phyloP scores from a whole-genome alignment of 1,140 invertebrate species.

The Drosophila funebris region DNA sequence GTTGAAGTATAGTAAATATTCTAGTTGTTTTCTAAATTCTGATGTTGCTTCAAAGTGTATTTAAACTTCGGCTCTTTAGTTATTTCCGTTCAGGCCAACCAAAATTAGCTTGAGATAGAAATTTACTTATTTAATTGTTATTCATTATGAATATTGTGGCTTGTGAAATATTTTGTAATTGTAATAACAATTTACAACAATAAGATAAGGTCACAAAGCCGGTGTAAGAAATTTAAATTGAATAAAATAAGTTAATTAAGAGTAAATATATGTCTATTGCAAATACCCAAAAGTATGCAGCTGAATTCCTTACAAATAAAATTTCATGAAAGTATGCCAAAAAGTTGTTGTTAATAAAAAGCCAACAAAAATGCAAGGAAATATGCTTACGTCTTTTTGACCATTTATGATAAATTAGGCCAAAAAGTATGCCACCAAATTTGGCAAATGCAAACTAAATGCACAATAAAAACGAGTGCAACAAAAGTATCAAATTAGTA shows the following conservation, averaged over 20 bases:
- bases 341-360: conserved; percentile 7
- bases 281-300: background rate
- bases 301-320: background rate
- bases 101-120: background rate
- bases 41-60: background rate
- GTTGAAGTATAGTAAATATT: too few relatives aligned
- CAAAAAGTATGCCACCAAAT: background rate
- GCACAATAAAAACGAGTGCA: conserved; percentile 11
- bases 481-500: conserved; percentile 23
- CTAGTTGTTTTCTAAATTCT: too few relatives aligned
- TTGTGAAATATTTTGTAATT: background rate
- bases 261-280: background rate
- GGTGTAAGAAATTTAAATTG: background rate
- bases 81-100: conserved; percentile 1
- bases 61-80: background rate
- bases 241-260: conserved; percentile 5
- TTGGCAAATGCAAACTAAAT: background rate
- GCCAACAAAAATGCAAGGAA: background rate
- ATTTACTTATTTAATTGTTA: background rate
- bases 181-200: too few relatives aligned
- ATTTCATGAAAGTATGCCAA: conserved; percentile 7
- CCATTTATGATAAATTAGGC: background rate
- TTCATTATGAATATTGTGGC: conserved; percentile 4
- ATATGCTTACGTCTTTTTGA: background rate
- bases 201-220: background rate